phyloP scores from a whole-genome alignment of 2,113 vertebrate genomes.

The Cercocebus atys region DNA sequence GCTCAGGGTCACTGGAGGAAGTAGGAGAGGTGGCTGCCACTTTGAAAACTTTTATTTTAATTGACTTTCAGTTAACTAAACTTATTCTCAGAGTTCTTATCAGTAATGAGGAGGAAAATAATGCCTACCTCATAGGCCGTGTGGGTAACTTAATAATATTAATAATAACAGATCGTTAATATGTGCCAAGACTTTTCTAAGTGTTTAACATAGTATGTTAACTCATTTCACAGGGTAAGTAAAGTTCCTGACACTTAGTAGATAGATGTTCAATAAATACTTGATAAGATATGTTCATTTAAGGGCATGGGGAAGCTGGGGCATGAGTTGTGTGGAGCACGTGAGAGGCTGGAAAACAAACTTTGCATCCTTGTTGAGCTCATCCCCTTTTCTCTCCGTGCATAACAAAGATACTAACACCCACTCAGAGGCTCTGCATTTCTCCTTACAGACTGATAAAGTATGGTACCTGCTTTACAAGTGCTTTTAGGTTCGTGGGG shows the following conservation, averaged over 20 bases:
- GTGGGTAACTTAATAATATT: background rate
- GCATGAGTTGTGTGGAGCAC: background rate
- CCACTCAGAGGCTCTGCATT: background rate
- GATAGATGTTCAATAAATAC: background rate
- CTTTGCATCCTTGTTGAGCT: background rate
- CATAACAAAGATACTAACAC: background rate
- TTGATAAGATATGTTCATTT: background rate
- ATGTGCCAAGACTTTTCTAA: background rate
- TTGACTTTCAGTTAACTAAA: no score
- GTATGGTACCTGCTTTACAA: background rate
- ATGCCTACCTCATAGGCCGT: background rate
- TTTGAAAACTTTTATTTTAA: slow-evolving; percentile 38
- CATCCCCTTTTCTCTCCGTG: background rate
- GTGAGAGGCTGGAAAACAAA: background rate
- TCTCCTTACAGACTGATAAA: background rate
- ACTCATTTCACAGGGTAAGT: background rate
- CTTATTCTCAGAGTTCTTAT: slow-evolving; percentile 8
- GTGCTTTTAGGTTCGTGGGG: background rate
- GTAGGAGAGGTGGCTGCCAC: background rate
- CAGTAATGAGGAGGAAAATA: background rate
- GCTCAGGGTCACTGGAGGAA: background rate
- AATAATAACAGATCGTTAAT: background rate
- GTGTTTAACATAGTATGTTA: background rate
- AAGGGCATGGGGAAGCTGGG: background rate
- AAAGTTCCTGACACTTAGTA: background rate